These are phyloP conservation scores for Chrysolina oricalcia DNA, from an alignment of 2,888 invertebrate genomes.

Conservation along the genomic window DNA sequence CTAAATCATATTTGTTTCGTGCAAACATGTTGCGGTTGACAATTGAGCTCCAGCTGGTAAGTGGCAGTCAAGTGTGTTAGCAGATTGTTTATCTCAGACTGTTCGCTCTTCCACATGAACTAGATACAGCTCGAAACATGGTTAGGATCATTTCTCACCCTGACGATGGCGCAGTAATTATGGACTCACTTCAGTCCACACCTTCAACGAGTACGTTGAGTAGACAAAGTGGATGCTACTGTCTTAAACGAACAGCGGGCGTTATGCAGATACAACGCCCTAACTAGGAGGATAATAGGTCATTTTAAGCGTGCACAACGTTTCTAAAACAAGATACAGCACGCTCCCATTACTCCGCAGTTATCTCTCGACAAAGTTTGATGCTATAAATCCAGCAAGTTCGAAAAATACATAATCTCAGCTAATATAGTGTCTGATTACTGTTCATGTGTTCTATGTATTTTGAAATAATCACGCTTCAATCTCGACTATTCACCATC, in stretches of 20 bases:
- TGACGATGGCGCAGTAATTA: constrained; percentile 37
- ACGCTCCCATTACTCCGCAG: background rate
- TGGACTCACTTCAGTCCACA: constrained; percentile 38
- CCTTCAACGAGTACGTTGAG: constrained; percentile 27
- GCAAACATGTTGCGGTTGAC: too few species aligned
- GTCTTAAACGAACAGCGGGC: constrained; percentile 33
- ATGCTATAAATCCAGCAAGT: background rate
- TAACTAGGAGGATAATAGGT: constrained; percentile 12
- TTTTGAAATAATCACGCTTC: background rate
- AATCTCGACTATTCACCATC: too few species aligned
- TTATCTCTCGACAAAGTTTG: background rate
- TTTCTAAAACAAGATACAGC: constrained; percentile 2
- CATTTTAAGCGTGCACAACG: background rate
- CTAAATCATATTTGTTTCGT: too few species aligned
- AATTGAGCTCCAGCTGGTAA: background rate
- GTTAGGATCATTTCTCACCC: background rate
- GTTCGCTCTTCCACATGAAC: background rate
- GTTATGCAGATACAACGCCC: background rate
- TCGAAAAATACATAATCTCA: background rate
- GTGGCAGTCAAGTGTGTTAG: background rate
- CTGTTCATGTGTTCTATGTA: background rate
- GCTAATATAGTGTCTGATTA: background rate
- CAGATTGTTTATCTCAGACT: background rate
- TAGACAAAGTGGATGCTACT: constrained; percentile 28
- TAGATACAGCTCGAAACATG: background rate